Conservation (phyloP, 2,797 vertebrate species). For the Semaprochilodus insignis region DNA sequence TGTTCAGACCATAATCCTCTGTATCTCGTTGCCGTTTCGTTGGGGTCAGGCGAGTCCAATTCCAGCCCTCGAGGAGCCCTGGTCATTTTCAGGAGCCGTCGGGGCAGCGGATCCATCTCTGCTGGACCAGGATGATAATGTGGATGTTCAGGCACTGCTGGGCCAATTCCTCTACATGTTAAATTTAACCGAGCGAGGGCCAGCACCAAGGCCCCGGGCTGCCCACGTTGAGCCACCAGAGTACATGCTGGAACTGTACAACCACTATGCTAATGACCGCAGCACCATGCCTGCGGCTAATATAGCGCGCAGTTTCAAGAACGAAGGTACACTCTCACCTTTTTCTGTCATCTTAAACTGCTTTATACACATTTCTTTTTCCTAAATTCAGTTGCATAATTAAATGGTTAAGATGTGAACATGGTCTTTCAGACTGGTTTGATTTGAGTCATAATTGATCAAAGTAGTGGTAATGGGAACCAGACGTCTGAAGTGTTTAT, state of each 20-base stretch:
- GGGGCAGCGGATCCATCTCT: slow-evolving; percentile 79
- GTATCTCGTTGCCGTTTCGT: slow-evolving; percentile 62
- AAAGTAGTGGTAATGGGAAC: too few relatives aligned
- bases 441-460: neutral
- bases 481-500: neutral
- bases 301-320: slow-evolving; percentile 93
- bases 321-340: slow-evolving; percentile 84
- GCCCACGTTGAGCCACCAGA: slow-evolving; percentile 86
- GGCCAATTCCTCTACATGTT: slow-evolving; percentile 88
- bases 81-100: slow-evolving; percentile 70
- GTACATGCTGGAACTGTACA: slow-evolving; percentile 96
- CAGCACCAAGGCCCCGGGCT: slow-evolving; percentile 66
- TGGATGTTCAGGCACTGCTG: slow-evolving; percentile 85
- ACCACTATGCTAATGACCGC: slow-evolving; percentile 85
- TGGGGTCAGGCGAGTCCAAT: slow-evolving; percentile 78
- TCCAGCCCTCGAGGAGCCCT: slow-evolving; percentile 78
- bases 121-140: slow-evolving; percentile 77
- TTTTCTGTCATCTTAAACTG: neutral
- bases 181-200: slow-evolving; percentile 87
- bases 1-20: slow-evolving; percentile 61
- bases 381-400: neutral
- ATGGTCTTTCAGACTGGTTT: neutral
- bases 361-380: neutral
- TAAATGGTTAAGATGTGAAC: neutral
- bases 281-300: slow-evolving; percentile 86